A percentile compares a stretch with the other conserved stretches of the same genome.
phyloP scores from a whole-genome alignment of 2,113 vertebrate species.

The Nerophis lumbriciformis region DNA sequence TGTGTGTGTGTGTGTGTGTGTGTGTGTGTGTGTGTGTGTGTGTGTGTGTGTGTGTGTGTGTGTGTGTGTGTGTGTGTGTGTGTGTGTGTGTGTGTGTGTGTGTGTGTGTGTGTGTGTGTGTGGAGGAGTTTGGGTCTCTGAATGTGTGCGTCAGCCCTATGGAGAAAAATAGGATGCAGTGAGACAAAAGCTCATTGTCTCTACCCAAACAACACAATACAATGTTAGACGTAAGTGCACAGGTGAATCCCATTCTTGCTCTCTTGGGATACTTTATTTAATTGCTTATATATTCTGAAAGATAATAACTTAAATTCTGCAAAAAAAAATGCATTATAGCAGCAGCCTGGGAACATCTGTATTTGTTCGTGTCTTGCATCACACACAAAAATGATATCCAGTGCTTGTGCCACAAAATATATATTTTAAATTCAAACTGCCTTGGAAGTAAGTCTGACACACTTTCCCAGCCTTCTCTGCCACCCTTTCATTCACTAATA shows the following conservation, averaged over 20 bases:
- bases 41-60: constrained; percentile 14
- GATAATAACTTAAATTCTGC: neutral
- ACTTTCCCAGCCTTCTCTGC: too few relatives aligned
- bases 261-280: neutral
- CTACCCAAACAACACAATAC: constrained; percentile 40
- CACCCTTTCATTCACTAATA: too few relatives aligned
- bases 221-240: constrained; percentile 33
- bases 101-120: constrained; percentile 6
- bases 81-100: constrained; percentile 9
- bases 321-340: neutral
- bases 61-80: constrained; percentile 9
- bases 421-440: too few relatives aligned
- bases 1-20: constrained; percentile 5
- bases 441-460: too few relatives aligned
- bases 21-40: constrained; percentile 4
- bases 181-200: constrained; percentile 65
- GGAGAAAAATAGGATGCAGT: constrained; percentile 59
- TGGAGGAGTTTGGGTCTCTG: constrained; percentile 11
- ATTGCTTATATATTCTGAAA: neutral
- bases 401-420: too few relatives aligned
- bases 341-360: neutral
- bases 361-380: too few relatives aligned
- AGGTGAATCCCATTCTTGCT: constrained; percentile 15
- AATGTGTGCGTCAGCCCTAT: constrained; percentile 35
- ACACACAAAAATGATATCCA: too few relatives aligned